Conservation (phyloP, 2,888 invertebrate species). For the Spilarctia lutea region DNA sequence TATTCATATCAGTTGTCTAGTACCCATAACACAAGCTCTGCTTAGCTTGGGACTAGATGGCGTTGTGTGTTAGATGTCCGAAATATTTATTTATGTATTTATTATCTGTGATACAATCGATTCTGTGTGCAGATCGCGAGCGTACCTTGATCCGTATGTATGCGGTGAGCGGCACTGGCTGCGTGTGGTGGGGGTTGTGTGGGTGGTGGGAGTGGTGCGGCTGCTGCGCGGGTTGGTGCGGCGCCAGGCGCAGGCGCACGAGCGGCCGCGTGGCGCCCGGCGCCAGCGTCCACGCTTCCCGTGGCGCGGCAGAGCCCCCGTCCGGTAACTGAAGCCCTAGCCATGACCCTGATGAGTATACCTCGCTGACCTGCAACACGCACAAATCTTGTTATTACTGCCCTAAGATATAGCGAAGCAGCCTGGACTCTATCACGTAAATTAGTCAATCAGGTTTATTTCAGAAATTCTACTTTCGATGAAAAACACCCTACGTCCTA, state of each 20-base stretch:
- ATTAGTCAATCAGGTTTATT: background rate
- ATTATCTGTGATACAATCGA: background rate
- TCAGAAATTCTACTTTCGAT: background rate
- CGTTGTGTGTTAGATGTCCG: too few relatives aligned
- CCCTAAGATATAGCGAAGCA: too few relatives aligned
- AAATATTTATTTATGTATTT: too few relatives aligned
- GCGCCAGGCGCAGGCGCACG: conserved; percentile 79
- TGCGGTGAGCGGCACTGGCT: conserved; percentile 27
- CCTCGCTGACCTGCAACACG: conserved; percentile 89
- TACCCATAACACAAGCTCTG: too few relatives aligned
- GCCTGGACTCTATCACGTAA: too few relatives aligned
- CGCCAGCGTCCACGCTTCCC: conserved; percentile 94
- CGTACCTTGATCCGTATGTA: conserved; percentile 26
- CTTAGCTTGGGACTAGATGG: too few relatives aligned
- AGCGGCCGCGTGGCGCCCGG: conserved; percentile 95
- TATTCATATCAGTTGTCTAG: too few relatives aligned
- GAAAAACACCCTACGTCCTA: background rate
- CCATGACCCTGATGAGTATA: conserved; percentile 96
- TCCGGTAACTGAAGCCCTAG: conserved; percentile 96
- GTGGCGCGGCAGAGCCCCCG: conserved; percentile 92
- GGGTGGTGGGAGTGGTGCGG: conserved; percentile 18
- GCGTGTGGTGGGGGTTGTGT: conserved; percentile 20
- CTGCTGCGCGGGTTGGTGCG: conserved; percentile 14
- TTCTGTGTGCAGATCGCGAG: background rate
- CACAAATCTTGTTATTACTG: background rate